Percentiles rank a stretch among this genome's conserved stretches.
Conservation (phyloP, 2,797 vertebrate species). For the Anomalospiza imberbis region DNA sequence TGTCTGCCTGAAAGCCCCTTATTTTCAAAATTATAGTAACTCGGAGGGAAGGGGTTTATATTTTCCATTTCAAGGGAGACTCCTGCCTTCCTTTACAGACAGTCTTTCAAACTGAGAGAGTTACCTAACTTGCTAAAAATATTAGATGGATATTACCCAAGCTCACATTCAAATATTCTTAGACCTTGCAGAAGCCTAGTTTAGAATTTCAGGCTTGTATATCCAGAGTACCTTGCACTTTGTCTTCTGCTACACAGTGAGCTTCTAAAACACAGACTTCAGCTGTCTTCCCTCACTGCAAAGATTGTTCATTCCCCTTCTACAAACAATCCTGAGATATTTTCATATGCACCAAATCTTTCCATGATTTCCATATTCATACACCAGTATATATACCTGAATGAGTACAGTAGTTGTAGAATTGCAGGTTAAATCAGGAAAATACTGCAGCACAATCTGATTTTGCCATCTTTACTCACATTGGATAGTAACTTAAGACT, state of each 20-base stretch:
- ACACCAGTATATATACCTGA: neutral
- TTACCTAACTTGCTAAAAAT: neutral
- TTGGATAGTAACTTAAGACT: neutral
- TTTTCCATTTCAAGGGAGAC: neutral
- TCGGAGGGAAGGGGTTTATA: neutral
- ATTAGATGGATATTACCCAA: neutral
- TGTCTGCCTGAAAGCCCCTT: neutral
- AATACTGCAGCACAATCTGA: neutral
- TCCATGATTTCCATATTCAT: neutral
- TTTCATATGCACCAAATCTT: neutral
- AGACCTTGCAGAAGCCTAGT: neutral
- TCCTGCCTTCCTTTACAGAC: neutral
- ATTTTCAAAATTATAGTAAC: neutral
- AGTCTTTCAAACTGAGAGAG: neutral
- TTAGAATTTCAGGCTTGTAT: neutral
- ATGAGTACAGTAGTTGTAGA: neutral
- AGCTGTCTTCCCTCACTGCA: neutral
- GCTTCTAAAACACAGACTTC: neutral
- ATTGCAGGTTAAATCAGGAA: neutral
- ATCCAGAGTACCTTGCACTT: neutral
- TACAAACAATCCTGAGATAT: neutral
- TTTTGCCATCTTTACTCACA: neutral
- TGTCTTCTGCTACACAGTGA: neutral
- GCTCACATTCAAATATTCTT: neutral
- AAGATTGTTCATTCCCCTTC: neutral